A percentile compares a stretch with the other conserved stretches of the same genome.
These are phyloP conservation scores for Rhagonycha lutea DNA, from an alignment of 2,888 invertebrate species.

Conservation along the genomic window DNA sequence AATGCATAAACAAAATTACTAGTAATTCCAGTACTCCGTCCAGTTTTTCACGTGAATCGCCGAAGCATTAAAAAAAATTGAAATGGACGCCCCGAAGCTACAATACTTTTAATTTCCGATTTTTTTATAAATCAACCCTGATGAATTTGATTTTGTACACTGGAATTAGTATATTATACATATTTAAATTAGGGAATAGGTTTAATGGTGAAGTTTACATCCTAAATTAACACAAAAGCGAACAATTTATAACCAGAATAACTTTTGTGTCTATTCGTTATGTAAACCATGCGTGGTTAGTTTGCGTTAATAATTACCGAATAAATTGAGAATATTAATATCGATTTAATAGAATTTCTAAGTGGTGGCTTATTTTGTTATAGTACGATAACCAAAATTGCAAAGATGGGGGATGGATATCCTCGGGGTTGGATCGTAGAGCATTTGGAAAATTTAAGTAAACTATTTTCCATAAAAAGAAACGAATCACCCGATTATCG, in stretches of 20 bases:
- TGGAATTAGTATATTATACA: background rate
- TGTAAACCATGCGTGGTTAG: background rate
- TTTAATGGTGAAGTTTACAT: background rate
- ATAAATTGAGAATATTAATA: background rate
- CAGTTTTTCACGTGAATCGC: background rate
- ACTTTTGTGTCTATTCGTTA: background rate
- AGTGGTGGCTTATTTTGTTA: background rate
- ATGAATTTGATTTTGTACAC: background rate
- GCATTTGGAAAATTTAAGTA: background rate
- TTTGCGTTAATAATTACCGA: background rate
- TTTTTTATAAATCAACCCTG: background rate
- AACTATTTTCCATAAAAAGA: background rate
- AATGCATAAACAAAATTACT: no score
- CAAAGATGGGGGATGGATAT: background rate
- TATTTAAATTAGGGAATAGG: background rate
- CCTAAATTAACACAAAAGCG: background rate
- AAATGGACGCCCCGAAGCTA: background rate
- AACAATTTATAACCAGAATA: background rate
- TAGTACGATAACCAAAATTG: background rate
- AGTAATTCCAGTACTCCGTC: no score
- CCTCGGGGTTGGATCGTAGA: background rate
- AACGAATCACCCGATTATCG: background rate
- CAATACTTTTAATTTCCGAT: background rate
- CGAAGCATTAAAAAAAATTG: background rate
- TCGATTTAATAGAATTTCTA: background rate